Evolutionary conservation across 2,797 vertebrate species (phyloP).

Genomic region (Hemibagrus guttatus): DNA sequence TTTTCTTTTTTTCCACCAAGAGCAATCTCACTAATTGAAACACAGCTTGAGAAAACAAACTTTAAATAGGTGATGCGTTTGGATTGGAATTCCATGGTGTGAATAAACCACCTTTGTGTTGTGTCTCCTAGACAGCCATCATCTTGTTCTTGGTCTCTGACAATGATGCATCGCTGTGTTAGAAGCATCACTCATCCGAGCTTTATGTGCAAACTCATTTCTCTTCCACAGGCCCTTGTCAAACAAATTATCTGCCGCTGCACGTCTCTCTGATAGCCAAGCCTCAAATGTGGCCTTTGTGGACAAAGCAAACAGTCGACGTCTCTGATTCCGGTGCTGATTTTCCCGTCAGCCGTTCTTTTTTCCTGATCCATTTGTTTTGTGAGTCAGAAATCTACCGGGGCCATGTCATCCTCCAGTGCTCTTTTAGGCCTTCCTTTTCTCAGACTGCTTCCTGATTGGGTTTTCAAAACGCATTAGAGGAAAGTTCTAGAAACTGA

Average conservation of each 20-base stretch:
- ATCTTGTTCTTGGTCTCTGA: not conserved
- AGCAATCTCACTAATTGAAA: conserved; percentile 51
- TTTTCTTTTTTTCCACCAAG: conserved; percentile 11
- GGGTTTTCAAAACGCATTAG: conserved; percentile 43
- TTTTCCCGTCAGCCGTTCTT: conserved; percentile 35
- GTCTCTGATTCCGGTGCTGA: not conserved
- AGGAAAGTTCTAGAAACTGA: conserved; percentile 17
- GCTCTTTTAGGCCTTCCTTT: conserved; percentile 21
- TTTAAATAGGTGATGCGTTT: not conserved
- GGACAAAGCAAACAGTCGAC: not conserved
- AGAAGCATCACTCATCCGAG: conserved; percentile 26
- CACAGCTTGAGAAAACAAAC: not conserved
- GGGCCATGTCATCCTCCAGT: conserved; percentile 3
- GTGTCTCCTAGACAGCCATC: not conserved
- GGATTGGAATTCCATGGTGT: not conserved
- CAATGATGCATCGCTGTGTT: not conserved
- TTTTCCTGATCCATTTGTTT: conserved; percentile 28
- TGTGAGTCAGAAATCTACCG: conserved; percentile 28
- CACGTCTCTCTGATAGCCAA: not conserved
- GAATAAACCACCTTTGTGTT: not conserved
- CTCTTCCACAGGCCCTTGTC: conserved; percentile 39
- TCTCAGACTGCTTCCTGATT: conserved; percentile 34
- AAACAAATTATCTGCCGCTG: conserved; percentile 31
- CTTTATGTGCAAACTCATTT: conserved; percentile 11
- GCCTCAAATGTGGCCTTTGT: conserved; percentile 5